phyloP scores from a whole-genome alignment of 1,140 invertebrate genomes.

The Penaeus vannamei region DNA sequence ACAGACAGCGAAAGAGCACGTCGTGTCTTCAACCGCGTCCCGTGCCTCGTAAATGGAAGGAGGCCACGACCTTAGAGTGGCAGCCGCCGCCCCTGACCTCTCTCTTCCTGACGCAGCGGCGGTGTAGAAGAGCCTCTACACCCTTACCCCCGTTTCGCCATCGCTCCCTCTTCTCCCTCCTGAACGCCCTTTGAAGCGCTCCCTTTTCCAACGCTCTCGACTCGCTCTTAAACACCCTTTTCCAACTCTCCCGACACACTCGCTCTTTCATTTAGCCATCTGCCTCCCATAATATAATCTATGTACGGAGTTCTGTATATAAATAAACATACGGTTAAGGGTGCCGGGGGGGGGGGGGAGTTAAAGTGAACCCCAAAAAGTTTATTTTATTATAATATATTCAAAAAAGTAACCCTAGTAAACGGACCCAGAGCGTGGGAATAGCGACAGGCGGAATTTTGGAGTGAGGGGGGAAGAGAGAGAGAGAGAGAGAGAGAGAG shows the following conservation, averaged over 20 bases:
- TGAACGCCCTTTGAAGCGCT: too few species aligned
- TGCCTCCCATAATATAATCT: too few species aligned
- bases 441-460: constrained; percentile 22
- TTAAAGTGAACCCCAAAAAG: background rate
- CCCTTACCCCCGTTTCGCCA: too few species aligned
- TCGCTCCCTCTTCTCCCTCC: too few species aligned
- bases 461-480: background rate
- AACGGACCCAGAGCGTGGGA: constrained; percentile 56
- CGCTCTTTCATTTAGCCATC: too few species aligned
- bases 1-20: constrained; percentile 1
- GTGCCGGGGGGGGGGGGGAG: background rate
- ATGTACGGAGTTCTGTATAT: background rate
- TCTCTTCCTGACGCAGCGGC: background rate
- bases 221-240: too few species aligned
- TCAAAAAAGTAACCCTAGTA: constrained; percentile 56
- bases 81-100: background rate
- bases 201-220: too few species aligned
- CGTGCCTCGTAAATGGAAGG: constrained; percentile 22
- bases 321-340: background rate
- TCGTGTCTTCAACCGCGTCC: background rate
- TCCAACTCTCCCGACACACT: too few species aligned
- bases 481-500: background rate
- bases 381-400: constrained; percentile 62
- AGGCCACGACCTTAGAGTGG: constrained; percentile 17
- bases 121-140: too few species aligned